phyloP scores from a whole-genome alignment of 2,888 invertebrate species.

The Epinotia brunnichana region DNA sequence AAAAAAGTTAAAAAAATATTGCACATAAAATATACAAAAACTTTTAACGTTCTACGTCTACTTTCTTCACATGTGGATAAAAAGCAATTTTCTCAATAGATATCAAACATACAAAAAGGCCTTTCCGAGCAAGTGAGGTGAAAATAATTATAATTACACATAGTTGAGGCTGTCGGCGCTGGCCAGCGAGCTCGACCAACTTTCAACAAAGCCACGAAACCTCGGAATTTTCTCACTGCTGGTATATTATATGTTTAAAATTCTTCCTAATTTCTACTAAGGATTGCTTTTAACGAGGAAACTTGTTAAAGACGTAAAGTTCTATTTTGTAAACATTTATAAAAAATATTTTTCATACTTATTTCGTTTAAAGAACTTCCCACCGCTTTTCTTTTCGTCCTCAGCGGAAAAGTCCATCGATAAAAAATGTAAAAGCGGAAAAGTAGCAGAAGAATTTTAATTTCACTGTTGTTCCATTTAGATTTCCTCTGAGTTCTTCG shows the following conservation, averaged over 20 bases:
- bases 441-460: conserved; percentile 42
- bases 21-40: too few species aligned
- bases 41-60: too few species aligned
- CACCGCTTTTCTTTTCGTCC: conserved; percentile 23
- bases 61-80: too few species aligned
- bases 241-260: conserved; percentile 30
- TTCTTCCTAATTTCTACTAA: conserved; percentile 34
- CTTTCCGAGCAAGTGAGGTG: too few species aligned
- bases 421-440: conserved; percentile 42
- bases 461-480: conserved; percentile 39
- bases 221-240: conserved; percentile 31
- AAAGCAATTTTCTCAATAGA: too few species aligned
- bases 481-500: conserved; percentile 34
- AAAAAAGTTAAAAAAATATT: too few species aligned
- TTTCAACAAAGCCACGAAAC: conserved; percentile 41
- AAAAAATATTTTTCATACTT: conserved; percentile 37
- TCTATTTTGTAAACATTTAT: conserved; percentile 41
- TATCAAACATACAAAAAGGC: too few species aligned
- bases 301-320: conserved; percentile 38
- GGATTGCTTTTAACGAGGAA: conserved; percentile 40
- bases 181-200: conserved; percentile 4
- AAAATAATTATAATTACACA: conserved; percentile 40
- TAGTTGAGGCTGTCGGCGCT: conserved; percentile 10
- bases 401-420: conserved; percentile 39
- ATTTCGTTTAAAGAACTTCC: conserved; percentile 36